Evolutionary conservation across 2,797 vertebrate species (phyloP), one percentile per base, ranked within the genome.

Genomic region (Apodemus agrarius): DNA sequence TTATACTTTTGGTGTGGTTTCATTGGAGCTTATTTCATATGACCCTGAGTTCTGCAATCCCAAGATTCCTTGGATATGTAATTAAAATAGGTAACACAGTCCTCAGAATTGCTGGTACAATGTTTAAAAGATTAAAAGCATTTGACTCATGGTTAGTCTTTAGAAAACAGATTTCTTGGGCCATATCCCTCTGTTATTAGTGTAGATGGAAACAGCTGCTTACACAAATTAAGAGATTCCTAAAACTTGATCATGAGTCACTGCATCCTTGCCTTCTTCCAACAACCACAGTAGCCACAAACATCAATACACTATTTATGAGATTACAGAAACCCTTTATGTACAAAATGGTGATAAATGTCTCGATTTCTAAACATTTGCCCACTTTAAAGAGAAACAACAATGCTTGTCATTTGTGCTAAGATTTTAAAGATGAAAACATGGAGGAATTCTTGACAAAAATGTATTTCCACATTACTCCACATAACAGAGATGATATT

Each of bases 391-490:
- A 94, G 61, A 90, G 59, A 85, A 61, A 84, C 2, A 67, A n/a
- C 52, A 93, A 65, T 2, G 67, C 10, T 57, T 89, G n/a, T 17
- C 79, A 93, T 67, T 54, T 81, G 3, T 22, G 54, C 59, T 46
- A 94, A 95, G 96, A 81, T 52, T 79, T 90, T 96, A 89, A 93
- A 88, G 79, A 89, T 21, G 63, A 94, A 83, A 92, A 91, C 13
- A 52, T 74, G 26, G 63, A 59, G 43, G 59, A 88, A 69, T 81
- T 76, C n/a, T 84, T 80, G n/a, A 85, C 6, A 92, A 6, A 80
- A 88, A 14, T 79, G 3, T 88, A 89, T 90, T 92, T 93, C 88
- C 46, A 94, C 13, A 90, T 90, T 49, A 74, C 1, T 94, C n/a
- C 34, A 85, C 72, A 7, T 61, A 29, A 76, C 14, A 92, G 40